Conservation (phyloP, 2,888 invertebrate genomes). For the Lasioglossum oenotherae region DNA sequence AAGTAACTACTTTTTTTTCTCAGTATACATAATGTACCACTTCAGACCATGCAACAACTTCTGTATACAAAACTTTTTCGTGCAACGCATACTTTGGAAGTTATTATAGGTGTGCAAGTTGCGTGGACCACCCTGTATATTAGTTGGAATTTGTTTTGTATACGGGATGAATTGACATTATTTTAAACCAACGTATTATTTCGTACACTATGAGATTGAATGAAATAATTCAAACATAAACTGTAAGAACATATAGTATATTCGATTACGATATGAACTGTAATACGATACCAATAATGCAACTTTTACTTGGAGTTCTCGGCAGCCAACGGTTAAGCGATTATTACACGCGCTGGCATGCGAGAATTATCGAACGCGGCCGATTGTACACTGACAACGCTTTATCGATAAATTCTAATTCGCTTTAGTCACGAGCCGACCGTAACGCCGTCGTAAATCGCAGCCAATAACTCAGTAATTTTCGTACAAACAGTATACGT, state of each 20-base stretch:
- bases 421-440: constrained; percentile 22
- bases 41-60: no score
- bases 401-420: constrained; percentile 52
- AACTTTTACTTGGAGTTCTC: constrained; percentile 54
- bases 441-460: constrained; percentile 5
- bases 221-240: constrained; percentile 12
- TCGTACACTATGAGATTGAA: neutral
- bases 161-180: neutral
- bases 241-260: neutral
- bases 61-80: no score
- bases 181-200: neutral
- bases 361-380: constrained; percentile 51
- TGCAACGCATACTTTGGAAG: no score
- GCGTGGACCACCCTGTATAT: no score
- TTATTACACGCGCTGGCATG: constrained; percentile 44
- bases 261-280: constrained; percentile 27
- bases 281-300: constrained; percentile 39
- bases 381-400: constrained; percentile 3
- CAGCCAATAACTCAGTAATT: constrained; percentile 1
- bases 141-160: neutral
- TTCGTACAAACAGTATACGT: neutral
- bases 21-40: no score
- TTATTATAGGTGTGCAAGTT: no score
- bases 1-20: no score
- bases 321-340: constrained; percentile 22